A percentile compares a stretch with the other conserved stretches of the same genome.
Evolutionary conservation across 2,797 vertebrate species (phyloP).

Genomic region (Leptodactylus fallax): DNA sequence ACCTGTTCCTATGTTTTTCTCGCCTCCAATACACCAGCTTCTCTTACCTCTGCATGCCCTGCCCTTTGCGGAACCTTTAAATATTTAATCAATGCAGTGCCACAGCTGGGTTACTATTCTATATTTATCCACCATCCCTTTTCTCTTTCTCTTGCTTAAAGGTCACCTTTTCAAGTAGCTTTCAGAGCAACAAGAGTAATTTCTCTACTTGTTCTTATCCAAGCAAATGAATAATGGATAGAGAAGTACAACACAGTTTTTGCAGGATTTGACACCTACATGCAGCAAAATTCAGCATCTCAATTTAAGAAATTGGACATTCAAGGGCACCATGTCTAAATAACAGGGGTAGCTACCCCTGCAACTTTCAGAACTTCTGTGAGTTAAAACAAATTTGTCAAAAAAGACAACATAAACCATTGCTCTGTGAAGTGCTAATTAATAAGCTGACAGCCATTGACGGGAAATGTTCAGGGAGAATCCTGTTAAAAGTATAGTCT

Average conservation of each 20-base stretch:
- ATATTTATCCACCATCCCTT: constrained; percentile 60
- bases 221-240: constrained; percentile 62
- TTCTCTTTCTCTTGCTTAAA: constrained; percentile 57
- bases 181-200: constrained; percentile 64
- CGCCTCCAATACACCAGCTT: neutral
- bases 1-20: constrained; percentile 45
- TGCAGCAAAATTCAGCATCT: constrained; percentile 50
- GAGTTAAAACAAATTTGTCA: neutral
- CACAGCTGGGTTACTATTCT: constrained; percentile 58
- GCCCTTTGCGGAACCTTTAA: constrained; percentile 59
- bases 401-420: neutral
- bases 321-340: constrained; percentile 29
- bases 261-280: constrained; percentile 62
- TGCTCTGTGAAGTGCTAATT: constrained; percentile 6
- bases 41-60: constrained; percentile 57
- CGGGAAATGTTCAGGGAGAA: neutral
- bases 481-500: neutral
- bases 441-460: neutral
- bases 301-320: constrained; percentile 38
- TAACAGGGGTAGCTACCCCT: neutral
- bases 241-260: constrained; percentile 48
- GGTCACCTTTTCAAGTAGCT: constrained; percentile 66
- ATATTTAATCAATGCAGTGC: constrained; percentile 61
- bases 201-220: constrained; percentile 61
- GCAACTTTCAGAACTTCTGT: constrained; percentile 14